phyloP scores from a whole-genome alignment of 2,113 vertebrate genomes.

The Dinomys branickii region DNA sequence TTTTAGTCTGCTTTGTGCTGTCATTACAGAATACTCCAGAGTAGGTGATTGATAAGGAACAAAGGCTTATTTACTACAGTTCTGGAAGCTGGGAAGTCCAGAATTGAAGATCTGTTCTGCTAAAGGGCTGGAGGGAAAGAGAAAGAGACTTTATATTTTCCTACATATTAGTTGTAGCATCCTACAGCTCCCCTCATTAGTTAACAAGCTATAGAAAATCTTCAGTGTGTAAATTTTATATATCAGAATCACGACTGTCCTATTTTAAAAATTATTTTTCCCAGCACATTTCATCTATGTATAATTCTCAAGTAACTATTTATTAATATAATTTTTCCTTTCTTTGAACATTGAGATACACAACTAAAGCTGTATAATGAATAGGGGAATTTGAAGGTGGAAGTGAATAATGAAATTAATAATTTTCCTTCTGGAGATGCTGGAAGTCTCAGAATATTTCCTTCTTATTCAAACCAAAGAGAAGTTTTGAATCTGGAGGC shows the following conservation, averaged over 20 bases:
- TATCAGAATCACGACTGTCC: background rate
- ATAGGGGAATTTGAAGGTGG: background rate
- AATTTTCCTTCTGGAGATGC: background rate
- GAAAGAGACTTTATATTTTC: background rate
- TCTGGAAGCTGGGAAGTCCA: background rate
- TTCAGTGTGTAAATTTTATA: background rate
- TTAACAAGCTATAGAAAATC: background rate
- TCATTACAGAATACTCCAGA: background rate
- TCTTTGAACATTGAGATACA: background rate
- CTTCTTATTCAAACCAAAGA: background rate
- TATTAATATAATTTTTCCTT: background rate
- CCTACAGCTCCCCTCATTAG: background rate
- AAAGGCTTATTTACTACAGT: background rate
- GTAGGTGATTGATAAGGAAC: background rate
- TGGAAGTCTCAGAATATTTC: background rate
- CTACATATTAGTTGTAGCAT: background rate
- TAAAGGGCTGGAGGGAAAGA: background rate
- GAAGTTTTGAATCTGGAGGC: background rate
- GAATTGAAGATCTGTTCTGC: background rate
- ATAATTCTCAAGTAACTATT: background rate
- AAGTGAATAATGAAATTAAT: background rate
- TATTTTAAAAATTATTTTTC: background rate
- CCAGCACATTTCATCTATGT: background rate
- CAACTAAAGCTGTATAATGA: background rate
- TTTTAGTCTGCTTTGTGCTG: background rate